Evolutionary conservation across 2,113 vertebrate genomes (phyloP), one percentile per base, ranked within the genome.

Genomic region (Butastur rufipennis): DNA sequence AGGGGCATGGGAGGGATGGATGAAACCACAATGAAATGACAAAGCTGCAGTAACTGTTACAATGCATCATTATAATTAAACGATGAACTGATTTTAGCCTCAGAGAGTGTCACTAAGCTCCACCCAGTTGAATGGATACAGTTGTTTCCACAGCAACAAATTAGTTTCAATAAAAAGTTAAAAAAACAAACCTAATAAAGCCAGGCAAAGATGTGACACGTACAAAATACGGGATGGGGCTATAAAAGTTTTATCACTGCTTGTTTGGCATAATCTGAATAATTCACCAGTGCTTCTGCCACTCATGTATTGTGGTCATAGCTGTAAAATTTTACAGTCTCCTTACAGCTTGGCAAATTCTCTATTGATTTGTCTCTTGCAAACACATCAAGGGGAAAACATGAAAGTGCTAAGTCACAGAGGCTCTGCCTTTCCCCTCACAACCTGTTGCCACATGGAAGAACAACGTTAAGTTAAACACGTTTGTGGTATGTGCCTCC

Each of bases 301-400:
- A 7, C 42, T 95, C 38, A 11, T 27, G 70, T 52, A 29, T 38
- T n/a, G 31, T 7, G 31, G 59, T 74, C 62, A 48, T 36, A 68
- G 58, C 70, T 81, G 45, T 65, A 91, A 89, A 91, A 86, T 38
- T 91, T 81, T 80, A 88, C 48, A 86, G 68, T 34, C 68, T 84
- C 8, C 65, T 85, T 38, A 68, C 26, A 77, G 65, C 36, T 81
- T 31, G 3, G 73, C 40, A 95, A 90, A 79, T 71, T 80, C 66
- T 93, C 81, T 74, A 38, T 86, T 75, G 61, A 83, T 91, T 38
- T 83, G 45, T 43, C 81, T 92, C 90, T 84, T 75, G 70, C 75
- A 95, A 95, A 96, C 25, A 92, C 74, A 92, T n/a, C 67, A 84
- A 75, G 25, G 38, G 38, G 55, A 90, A 92, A 93, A 94, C n/a